phyloP scores from a whole-genome alignment of 2,888 invertebrate genomes.

The Troides oblongomaculatus region DNA sequence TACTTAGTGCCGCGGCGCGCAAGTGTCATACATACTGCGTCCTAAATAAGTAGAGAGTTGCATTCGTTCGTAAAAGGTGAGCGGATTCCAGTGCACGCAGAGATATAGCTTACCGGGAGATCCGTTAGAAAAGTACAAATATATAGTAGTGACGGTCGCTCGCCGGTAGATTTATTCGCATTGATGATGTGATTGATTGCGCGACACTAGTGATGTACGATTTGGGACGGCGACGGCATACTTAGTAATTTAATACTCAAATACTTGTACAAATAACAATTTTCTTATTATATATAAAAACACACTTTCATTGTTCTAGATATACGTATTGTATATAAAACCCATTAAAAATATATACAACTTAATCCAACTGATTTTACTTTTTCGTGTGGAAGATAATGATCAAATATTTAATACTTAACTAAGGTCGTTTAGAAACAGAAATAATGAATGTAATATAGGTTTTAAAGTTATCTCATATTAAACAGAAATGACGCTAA shows the following conservation, averaged over 20 bases:
- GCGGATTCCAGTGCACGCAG: slow-evolving; percentile 40
- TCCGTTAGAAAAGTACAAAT: slow-evolving; percentile 37
- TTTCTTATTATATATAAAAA: not conserved
- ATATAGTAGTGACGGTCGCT: slow-evolving; percentile 8
- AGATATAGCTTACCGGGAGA: slow-evolving; percentile 37
- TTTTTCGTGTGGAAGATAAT: not conserved
- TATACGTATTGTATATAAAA: too few relatives aligned
- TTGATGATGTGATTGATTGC: slow-evolving; percentile 20
- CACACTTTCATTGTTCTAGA: not conserved
- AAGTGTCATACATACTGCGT: slow-evolving; percentile 22
- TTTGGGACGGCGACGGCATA: slow-evolving; percentile 8
- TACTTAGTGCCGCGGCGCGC: slow-evolving; percentile 7
- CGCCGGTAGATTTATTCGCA: slow-evolving; percentile 15
- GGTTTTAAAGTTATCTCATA: too few relatives aligned
- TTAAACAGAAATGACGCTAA: not conserved
- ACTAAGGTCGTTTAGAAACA: too few relatives aligned
- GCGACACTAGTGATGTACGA: slow-evolving; percentile 16
- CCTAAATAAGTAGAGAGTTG: slow-evolving; percentile 36
- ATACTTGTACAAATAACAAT: too few relatives aligned
- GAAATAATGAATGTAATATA: too few relatives aligned
- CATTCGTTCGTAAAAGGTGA: slow-evolving; percentile 40
- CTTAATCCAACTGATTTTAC: not conserved
- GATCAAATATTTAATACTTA: not conserved
- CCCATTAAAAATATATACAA: too few relatives aligned
- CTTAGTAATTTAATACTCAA: not conserved